Base-by-base conservation (phyloP, 1,140 invertebrate species). In the Patella vulgata region DNA sequence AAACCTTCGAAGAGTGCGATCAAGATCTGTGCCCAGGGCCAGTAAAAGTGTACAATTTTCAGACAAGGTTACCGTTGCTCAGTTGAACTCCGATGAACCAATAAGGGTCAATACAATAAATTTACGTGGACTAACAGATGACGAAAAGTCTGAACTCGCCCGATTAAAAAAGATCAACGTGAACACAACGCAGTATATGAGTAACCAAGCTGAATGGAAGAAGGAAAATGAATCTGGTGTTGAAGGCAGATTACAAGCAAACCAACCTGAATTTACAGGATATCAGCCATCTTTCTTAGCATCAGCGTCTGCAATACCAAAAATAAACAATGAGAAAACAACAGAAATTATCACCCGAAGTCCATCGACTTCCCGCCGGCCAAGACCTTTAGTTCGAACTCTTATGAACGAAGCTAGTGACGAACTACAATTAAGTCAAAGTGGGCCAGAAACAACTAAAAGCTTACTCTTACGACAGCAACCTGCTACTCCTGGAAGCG, bases 31-130 rank as follows among this genome's bases (percentile, higher is more conserved):
- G 1, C 48, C 65, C 1, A 71, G 57, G 12, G 59, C 63, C 50
- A 43, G 30, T 6, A 80, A 80, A 65, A 77, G 54, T 59, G 79
- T 82, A 1, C 73, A 75, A 39, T 80, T 79, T 67, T 71, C 74
- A 19, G 72, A 78, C 39, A 74, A 68, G 30, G 68, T 81, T 14
- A 73, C 60, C 2, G 68, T 80, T 12, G 70, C 73, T 33, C 70
- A 70, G 33, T 61, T 73, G 31, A 56, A 69, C 6, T 69, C 70
- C 25, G 62, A 66, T 36, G 62, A 65, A 17, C 53, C 75, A 14
- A 23, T 63, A 14, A 51, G 70, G 12, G 62, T 66, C 31, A 68
- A 68, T 44, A 55, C 66, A 43, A 66, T 21, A 33, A 11, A 6
- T 36, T 21, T 36, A 21, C 36, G 33, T 6, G 31, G 33, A 54